Conservation (phyloP, 23 tunicate genomes). For the Diplosoma virens region DNA sequence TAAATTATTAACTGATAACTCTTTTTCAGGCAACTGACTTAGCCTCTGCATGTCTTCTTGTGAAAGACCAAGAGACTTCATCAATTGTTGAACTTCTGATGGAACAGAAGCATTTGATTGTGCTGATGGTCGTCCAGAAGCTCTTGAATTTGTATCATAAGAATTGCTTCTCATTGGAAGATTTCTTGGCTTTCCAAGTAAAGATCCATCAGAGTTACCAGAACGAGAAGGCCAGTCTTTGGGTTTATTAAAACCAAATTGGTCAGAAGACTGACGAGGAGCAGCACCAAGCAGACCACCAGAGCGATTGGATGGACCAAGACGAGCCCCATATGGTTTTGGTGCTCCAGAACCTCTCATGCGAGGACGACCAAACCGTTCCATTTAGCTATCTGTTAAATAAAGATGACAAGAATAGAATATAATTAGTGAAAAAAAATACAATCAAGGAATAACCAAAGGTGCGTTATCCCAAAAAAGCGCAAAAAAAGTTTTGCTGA, state of each 20-base stretch:
- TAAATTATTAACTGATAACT: conserved; percentile 38
- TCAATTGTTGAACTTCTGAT: conserved; percentile 46
- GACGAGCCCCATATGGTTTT: conserved; percentile 19
- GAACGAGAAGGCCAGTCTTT: not conserved
- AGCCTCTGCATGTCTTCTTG: conserved; percentile 60
- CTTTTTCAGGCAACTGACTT: conserved; percentile 67
- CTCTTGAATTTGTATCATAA: not conserved
- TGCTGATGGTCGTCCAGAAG: not conserved
- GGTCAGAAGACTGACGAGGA: conserved; percentile 1
- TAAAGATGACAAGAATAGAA: conserved; percentile 1
- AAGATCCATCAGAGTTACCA: not conserved
- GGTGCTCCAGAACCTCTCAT: conserved; percentile 23
- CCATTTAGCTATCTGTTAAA: conserved; percentile 44
- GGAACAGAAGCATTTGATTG: not conserved
- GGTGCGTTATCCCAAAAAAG: no score
- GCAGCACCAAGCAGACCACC: conserved; percentile 7
- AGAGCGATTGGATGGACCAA: not conserved
- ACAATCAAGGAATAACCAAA: no score
- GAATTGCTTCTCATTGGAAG: no score
- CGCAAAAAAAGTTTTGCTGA: no score
- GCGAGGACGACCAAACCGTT: conserved; percentile 44
- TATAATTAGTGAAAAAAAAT: no score
- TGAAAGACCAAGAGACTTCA: conserved; percentile 58
- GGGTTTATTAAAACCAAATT: not conserved
- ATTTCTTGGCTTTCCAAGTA: not conserved